Conservation (phyloP, 2,888 invertebrate genomes). For the Alcis repandata region DNA sequence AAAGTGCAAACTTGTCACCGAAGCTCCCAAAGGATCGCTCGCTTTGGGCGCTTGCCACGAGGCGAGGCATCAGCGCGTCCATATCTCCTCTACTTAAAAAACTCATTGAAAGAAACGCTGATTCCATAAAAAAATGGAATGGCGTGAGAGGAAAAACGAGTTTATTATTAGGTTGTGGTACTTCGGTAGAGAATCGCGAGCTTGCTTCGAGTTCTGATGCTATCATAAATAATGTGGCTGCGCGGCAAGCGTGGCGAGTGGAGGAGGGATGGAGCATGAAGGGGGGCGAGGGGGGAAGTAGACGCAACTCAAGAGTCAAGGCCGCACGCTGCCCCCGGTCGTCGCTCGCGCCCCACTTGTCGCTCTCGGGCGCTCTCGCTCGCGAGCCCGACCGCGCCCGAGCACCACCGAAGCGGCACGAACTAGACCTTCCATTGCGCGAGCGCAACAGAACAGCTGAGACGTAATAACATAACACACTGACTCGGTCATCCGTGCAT, state of each 20-base stretch:
- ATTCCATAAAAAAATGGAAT: conserved; percentile 71
- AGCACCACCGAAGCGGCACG: conserved; percentile 72
- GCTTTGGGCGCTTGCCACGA: conserved; percentile 14
- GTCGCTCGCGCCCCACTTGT: conserved; percentile 89
- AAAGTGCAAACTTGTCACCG: conserved; percentile 33
- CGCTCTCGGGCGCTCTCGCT: conserved; percentile 75
- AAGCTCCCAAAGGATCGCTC: conserved; percentile 11
- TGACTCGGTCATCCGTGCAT: conserved; percentile 87
- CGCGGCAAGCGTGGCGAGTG: conserved; percentile 73
- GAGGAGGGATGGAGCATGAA: conserved; percentile 49
- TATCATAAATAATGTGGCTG: conserved; percentile 86
- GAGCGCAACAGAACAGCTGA: conserved; percentile 84
- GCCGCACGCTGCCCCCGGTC: conserved; percentile 92
- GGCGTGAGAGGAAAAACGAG: conserved; percentile 85
- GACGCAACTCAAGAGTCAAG: conserved; percentile 88
- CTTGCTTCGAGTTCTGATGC: conserved; percentile 82
- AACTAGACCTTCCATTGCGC: conserved; percentile 86
- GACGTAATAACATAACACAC: conserved; percentile 86
- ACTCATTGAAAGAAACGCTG: conserved; percentile 29
- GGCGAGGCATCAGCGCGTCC: conserved; percentile 9
- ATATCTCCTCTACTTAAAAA: conserved; percentile 18
- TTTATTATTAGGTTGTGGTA: conserved; percentile 77
- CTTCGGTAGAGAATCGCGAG: conserved; percentile 80
- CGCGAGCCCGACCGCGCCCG: conserved; percentile 68
- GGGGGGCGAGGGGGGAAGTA: conserved; percentile 57